Base-by-base conservation (phyloP, 2,888 invertebrate genomes). In the Neuroscelio doddi region DNA sequence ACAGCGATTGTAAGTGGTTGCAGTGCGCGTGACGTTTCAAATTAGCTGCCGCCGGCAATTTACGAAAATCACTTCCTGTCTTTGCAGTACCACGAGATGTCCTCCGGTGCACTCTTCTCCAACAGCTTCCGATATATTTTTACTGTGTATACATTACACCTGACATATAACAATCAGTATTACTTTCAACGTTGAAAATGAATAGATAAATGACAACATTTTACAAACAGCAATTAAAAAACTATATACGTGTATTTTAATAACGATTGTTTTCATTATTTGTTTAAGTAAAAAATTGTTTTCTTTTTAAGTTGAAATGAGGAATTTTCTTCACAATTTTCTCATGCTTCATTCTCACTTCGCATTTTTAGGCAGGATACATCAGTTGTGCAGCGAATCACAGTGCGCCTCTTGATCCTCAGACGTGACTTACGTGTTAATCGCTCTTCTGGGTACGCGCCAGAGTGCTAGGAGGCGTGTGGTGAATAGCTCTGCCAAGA, bases 391-490 rank as follows among this genome's bases (percentile, higher is more conserved):
- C 41, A 49, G 45, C 38, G 57, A 64, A 53, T 64, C 53, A 47
- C 44, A 51, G 52, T 50, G 42, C 52, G 50, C 49, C n/a, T 64
- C 55, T 52, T 34, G 55, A 64, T 59, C 46, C 64, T 55, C 64
- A 41, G 30, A 59, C 56, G 59, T 64, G 64, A 64, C 64, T 55
- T 59, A 64, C 64, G 59, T 65, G 65, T 65, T 65, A 65, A 65
- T 65, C 56, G 56, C 15, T 12, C 38, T 50, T 64, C 59, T 65
- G 65, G 56, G 32, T 32, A 24, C 30, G 29, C 17, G 65, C 65
- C 65, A 65, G 49, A 56, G 51, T 46, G 29, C 51, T 45, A 56
- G 52, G 38, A 41, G 47, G 36, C 59, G 50, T 30, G 46, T 52
- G 52, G 57, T 58, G 38, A 64, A 56, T 64, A 64, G 52, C 45